Evolutionary conservation across 2,113 vertebrate species (phyloP), one percentile per base, ranked within the genome.

Genomic region (Muntiacus reevesi): DNA sequence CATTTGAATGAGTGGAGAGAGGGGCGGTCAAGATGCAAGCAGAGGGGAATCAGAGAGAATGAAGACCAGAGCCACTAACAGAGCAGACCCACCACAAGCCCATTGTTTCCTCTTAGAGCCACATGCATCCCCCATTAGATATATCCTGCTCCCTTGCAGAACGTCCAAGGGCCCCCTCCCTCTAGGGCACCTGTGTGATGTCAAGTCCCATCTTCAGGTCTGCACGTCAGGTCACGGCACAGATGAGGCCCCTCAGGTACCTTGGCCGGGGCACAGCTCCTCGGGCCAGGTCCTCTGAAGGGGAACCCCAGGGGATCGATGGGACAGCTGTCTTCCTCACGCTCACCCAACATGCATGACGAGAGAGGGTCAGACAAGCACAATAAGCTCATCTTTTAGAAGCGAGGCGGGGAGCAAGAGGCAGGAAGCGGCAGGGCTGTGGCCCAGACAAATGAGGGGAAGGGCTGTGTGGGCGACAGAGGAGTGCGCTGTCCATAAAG

Each of bases 151-250:
- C 13, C 15, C 6, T 52, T 47, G 23, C 64, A 88, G 33, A 71
- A 5, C 6, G 4, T 6, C 4, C 6, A 30, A 4, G 1, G 5
- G 5, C 21, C 59, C 78, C 40, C 36, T 7, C 55, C 4, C 2
- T 62, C 91, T 19, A 17, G 11, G 54, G 52, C 2, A 9, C 50
- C 4, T 78, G 54, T 33, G 1, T 28, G 11, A 23, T 16, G 28
- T 79, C 28, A 33, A 67, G 21, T 71, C 45, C 55, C 71, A 25
- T 71, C 7, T 23, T 27, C 57, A 14, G 7, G 50, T 67, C 21
- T 97, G 15, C 55, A 36, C 11, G 28, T 15, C 19, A 78, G 2
- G 3, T 21, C 7, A 6, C 17, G 15, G 27, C 4, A 17, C 27
- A 21, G 13, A n/a, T 16, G 13, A 81, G 4, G 21, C 13, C 60